Base-by-base conservation (phyloP, 2,113 vertebrate genomes). In the Aptenodytes forsteri region DNA sequence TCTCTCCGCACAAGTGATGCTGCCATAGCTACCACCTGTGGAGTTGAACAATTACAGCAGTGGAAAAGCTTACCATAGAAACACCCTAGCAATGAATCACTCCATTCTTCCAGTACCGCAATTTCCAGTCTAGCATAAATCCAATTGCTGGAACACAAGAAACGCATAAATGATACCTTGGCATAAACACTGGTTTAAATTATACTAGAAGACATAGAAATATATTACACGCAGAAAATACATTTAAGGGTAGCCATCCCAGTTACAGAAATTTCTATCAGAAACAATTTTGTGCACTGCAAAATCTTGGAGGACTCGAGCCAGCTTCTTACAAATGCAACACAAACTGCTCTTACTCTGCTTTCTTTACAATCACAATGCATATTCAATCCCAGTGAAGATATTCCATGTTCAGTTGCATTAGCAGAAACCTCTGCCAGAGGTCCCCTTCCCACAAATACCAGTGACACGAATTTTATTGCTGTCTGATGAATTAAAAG, bases 11-110 rank as follows among this genome's bases (percentile, higher is more conserved):
- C 38, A 84, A 84, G 32, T 32, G 65, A 52, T 91, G 93, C 87
- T 95, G 70, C 77, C 59, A 59, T 89, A 91, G 91, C 69, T 84
- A 71, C 89, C 81, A 89, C 61, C 65, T 87, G 69, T 82, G 81
- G 44, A 89, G 38, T 1, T 82, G 55, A 91, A 71, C 81, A 81
- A 17, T 75, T 94, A 26, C n/a, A 75, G 42, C 32, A 78, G 50
- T 22, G 38, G 64, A 95, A 81, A 59, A 71, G 20, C 76, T 93
- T 55, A 15, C 25, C 9, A 4, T 16, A 89, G 50, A 87, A 93
- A 81, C 55, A 49, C 36, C 42, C 0, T 0, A 71, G 44, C 23
- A 61, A 32, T 90, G 58, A 80, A 83, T 77, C 36, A 29, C 22
- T 83, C 34, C 44, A 21, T 80, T 96, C 64, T 67, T 73, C 72